These are phyloP conservation scores for Platorchestia sp. DNA, from an alignment of 1,140 invertebrate species.

Conservation along the genomic window DNA sequence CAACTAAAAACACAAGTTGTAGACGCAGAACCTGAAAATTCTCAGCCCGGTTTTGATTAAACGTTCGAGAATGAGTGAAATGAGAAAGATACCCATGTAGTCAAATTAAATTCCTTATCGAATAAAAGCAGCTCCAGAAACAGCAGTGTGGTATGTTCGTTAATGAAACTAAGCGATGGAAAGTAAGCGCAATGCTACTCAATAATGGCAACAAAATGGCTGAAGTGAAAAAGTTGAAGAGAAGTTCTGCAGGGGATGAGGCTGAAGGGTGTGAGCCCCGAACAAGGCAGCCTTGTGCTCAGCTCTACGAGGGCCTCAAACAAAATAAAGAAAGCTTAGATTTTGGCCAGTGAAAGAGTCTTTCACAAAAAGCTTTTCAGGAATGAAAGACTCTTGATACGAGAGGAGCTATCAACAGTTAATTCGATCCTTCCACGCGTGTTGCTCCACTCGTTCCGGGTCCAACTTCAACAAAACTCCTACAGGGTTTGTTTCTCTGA, in stretches of 20 bases:
- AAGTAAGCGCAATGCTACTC: background rate
- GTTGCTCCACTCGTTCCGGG: background rate
- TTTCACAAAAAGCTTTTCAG: background rate
- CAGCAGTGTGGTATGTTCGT: background rate
- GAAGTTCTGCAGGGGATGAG: background rate
- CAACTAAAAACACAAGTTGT: background rate
- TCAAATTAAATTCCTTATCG: too few species aligned
- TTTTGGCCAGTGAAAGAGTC: background rate
- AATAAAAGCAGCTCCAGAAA: background rate
- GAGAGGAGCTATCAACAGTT: background rate
- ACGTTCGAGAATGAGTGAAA: background rate
- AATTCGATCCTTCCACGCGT: background rate
- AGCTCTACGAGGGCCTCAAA: background rate
- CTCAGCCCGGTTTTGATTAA: background rate
- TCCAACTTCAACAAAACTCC: background rate
- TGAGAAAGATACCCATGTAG: too few species aligned
- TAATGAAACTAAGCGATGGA: too few species aligned
- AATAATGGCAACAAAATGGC: background rate
- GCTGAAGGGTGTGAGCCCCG: background rate
- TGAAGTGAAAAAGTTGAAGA: background rate
- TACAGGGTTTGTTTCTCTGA: background rate
- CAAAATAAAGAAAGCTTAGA: background rate
- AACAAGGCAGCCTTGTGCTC: background rate
- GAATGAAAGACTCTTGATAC: background rate
- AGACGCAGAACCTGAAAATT: background rate